phyloP scores from a whole-genome alignment of 2,888 invertebrate species.

The Limnephilus lunatus region DNA sequence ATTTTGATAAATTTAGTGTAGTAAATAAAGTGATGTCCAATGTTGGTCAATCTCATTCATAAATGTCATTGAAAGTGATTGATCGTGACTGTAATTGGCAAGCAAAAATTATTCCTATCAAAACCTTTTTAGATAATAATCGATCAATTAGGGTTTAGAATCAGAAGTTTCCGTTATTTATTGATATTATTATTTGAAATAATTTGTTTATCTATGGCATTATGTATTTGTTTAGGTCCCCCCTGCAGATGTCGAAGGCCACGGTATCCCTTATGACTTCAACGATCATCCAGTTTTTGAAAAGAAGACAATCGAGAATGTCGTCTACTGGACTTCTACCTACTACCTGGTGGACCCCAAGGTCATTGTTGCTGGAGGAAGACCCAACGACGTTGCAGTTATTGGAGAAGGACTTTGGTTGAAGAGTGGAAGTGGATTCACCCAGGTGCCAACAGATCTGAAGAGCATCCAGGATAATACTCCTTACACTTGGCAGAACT shows the following conservation, averaged over 20 bases:
- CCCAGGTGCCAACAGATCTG: conserved; percentile 61
- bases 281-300: conserved; percentile 60
- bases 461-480: conserved; percentile 53
- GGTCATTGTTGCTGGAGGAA: conserved; percentile 53
- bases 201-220: not conserved
- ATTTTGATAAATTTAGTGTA: no score
- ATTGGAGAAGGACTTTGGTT: conserved; percentile 64
- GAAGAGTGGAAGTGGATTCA: conserved; percentile 58
- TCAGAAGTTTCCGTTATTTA: not conserved
- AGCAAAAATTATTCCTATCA: not conserved
- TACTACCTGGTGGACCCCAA: conserved; percentile 62
- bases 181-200: not conserved
- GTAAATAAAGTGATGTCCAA: no score
- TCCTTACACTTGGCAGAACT: conserved; percentile 64
- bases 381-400: conserved; percentile 40
- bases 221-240: conserved; percentile 56
- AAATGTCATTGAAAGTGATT: not conserved
- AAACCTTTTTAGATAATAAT: not conserved
- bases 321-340: conserved; percentile 62
- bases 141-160: not conserved
- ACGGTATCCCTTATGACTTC: conserved; percentile 63
- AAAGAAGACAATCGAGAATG: conserved; percentile 58
- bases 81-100: not conserved
- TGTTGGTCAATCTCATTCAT: not conserved
- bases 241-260: conserved; percentile 58